Base-by-base conservation (phyloP, 2,797 vertebrate species). In the Petrocephalus schoutedeni region DNA sequence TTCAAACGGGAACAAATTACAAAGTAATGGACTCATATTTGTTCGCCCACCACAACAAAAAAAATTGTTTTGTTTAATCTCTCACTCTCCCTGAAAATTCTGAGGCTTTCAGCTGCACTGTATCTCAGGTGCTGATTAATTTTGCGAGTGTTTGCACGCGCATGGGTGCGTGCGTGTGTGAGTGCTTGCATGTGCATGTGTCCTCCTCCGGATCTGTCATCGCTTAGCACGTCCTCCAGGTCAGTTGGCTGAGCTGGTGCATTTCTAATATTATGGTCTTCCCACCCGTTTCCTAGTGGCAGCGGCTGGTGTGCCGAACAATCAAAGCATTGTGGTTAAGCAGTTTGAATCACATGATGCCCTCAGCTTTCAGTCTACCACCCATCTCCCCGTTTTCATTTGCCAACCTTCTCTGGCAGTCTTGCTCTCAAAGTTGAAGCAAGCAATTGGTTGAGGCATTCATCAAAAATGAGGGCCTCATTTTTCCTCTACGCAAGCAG, bases 1-100 rank as follows among this genome's bases (percentile, higher is more conserved):
- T 90, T 89, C 54, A 91, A 90, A 89, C 87, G 87, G 80, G 67
- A 87, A 89, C 49, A 89, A 90, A 90, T 89, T 90, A 90, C 89
- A 88, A 88, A 89, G 86, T 90, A 91, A 91, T 91, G 88, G 89
- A 85, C 59, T 59, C 84, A 87, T 91, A 74, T 87, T 89, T 89
- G 88, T 84, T 86, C 87, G 28, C 21, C 59, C 88, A 51, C 80
- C n/a, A 51, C 88, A 86, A 89, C 88, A 74, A 85, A 90, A 45
- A 87, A 45, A 45, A 28, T 28, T 58, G 85, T 67, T 86, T 64
- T 57, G 85, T 36, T 19, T 88, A 67, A 59, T 67, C 59, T 84
- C 57, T n/a, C 19, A 64, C 54, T 80, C 61, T 87, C 61, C 14
- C 58, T 36, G 57, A 84, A 82, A 83, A 83, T 23, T n/a, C n/a